phyloP scores from a whole-genome alignment of 1,140 invertebrate species.

The Drosophila subobscura region DNA sequence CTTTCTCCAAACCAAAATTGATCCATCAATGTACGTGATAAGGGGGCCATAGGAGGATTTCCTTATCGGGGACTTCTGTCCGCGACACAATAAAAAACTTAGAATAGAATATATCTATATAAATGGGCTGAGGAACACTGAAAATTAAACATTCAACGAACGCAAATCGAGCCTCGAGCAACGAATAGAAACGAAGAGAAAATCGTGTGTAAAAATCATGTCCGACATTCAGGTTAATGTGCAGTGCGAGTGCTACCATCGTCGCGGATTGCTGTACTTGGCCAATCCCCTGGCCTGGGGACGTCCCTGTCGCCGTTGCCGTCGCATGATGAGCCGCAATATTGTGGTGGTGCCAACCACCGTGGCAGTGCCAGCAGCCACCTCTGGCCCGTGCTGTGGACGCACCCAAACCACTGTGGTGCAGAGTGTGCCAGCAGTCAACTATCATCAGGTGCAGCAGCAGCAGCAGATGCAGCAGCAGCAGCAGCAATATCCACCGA shows the following conservation, averaged over 20 bases:
- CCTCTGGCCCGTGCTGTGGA: neutral
- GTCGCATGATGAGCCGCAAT: slow-evolving; percentile 55
- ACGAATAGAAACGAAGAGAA: neutral
- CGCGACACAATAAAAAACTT: neutral
- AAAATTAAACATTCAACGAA: slow-evolving; percentile 8
- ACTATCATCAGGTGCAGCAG: slow-evolving; percentile 12
- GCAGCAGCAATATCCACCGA: neutral
- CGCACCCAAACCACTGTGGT: slow-evolving; percentile 32
- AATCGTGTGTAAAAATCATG: slow-evolving; percentile 1
- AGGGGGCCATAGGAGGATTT: neutral
- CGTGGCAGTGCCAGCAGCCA: slow-evolving; percentile 17
- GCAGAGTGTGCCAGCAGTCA: slow-evolving; percentile 28
- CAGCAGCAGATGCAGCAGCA: slow-evolving; percentile 4
- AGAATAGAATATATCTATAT: slow-evolving; percentile 22
- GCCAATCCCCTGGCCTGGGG: slow-evolving; percentile 43
- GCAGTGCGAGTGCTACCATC: slow-evolving; percentile 62
- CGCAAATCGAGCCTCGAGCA: no score
- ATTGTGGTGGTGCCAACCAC: slow-evolving; percentile 52
- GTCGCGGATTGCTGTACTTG: slow-evolving; percentile 32
- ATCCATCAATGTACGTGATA: slow-evolving; percentile 13
- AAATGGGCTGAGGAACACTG: neutral
- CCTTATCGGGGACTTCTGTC: slow-evolving; percentile 3
- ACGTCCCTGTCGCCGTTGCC: slow-evolving; percentile 60
- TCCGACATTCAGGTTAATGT: slow-evolving; percentile 46
- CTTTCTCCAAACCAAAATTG: neutral